A percentile compares a stretch with the other conserved stretches of the same genome.
These are phyloP conservation scores for Penaeus monodon DNA, from an alignment of 2,888 invertebrate genomes.

Conservation along the genomic window DNA sequence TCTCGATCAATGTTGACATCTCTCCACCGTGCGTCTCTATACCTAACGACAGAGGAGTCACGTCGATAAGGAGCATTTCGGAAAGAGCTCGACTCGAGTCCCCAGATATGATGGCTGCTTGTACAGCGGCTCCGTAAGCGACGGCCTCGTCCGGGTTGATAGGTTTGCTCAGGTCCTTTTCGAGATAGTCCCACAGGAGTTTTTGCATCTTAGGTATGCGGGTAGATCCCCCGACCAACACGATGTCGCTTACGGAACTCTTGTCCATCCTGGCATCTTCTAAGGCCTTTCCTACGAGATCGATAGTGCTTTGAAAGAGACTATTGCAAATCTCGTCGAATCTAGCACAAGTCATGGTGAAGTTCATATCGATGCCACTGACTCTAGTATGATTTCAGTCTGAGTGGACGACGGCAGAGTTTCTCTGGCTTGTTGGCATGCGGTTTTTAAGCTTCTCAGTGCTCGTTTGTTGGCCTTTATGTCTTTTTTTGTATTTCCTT, in stretches of 20 bases:
- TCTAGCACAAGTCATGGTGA: no score
- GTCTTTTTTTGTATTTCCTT: slow-evolving; percentile 74
- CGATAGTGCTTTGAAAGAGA: no score
- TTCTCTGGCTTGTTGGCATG: slow-evolving; percentile 89
- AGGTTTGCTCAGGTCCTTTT: no score
- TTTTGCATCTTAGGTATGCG: slow-evolving; percentile 98
- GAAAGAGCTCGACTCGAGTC: slow-evolving; percentile 81
- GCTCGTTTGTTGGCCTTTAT: slow-evolving; percentile 72
- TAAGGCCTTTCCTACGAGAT: slow-evolving; percentile 95
- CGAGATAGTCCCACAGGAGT: no score
- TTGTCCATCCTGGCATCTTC: slow-evolving; percentile 98
- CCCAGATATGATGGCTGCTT: no score
- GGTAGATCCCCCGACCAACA: slow-evolving; percentile 93
- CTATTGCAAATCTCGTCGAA: no score
- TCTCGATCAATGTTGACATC: slow-evolving; percentile 96
- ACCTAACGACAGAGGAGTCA: slow-evolving; percentile 90
- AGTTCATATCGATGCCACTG: slow-evolving; percentile 97
- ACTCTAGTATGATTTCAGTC: slow-evolving; percentile 94
- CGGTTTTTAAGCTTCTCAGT: slow-evolving; percentile 85
- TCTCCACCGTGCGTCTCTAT: slow-evolving; percentile 92
- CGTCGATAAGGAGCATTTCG: slow-evolving; percentile 91
- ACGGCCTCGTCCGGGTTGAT: no score
- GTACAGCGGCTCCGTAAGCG: no score
- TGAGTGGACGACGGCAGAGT: slow-evolving; percentile 79
- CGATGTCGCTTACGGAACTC: slow-evolving; percentile 88